Evolutionary conservation across 2,797 vertebrate species (phyloP).

Genomic region (Otus scops): DNA sequence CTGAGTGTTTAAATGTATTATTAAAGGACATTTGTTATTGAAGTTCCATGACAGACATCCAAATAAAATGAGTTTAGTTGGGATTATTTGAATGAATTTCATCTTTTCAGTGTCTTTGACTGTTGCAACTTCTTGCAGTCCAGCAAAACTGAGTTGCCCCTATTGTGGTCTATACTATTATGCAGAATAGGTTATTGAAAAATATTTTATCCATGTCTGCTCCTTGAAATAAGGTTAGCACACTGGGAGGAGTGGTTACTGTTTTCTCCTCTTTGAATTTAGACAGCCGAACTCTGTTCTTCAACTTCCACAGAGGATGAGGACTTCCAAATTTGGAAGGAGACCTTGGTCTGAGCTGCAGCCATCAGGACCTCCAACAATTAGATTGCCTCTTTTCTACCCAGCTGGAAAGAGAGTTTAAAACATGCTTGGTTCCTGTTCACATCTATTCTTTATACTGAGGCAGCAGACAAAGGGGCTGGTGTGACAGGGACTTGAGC

Average conservation of each 20-base stretch:
- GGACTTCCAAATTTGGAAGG: background rate
- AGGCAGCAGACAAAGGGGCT: background rate
- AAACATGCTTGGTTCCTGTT: background rate
- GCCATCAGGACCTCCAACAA: background rate
- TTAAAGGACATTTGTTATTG: background rate
- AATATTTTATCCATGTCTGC: background rate
- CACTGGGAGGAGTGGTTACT: background rate
- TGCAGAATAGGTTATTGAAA: background rate
- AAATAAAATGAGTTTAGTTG: background rate
- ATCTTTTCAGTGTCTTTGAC: background rate
- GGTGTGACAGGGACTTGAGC: background rate
- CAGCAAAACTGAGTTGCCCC: background rate
- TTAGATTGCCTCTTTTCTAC: background rate
- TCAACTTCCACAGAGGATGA: background rate
- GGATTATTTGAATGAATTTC: background rate
- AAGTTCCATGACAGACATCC: background rate
- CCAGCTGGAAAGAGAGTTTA: background rate
- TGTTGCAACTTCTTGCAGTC: background rate
- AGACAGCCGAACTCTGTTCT: background rate
- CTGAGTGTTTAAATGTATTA: slow-evolving; percentile 5
- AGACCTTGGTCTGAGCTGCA: background rate
- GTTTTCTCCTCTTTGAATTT: background rate
- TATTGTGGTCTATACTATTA: background rate
- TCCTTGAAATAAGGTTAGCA: background rate
- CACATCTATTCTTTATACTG: background rate